These are phyloP conservation scores for Tursiops truncatus DNA, from an alignment of 2,113 vertebrate genomes.

Conservation along the genomic window DNA sequence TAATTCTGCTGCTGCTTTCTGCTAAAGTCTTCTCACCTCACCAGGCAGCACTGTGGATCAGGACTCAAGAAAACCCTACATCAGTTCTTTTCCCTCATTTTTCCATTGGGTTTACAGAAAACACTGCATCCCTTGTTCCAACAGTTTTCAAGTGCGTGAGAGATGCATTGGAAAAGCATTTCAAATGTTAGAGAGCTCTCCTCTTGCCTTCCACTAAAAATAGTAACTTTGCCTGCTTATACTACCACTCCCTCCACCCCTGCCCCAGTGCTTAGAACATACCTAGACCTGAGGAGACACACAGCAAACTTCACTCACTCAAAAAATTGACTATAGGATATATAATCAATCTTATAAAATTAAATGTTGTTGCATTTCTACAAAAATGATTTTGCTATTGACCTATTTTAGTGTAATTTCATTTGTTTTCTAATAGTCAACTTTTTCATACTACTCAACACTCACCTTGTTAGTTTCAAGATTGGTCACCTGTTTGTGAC, in stretches of 20 bases:
- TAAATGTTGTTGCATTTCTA: not conserved
- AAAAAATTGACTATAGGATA: not conserved
- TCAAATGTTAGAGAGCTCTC: not conserved
- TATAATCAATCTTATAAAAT: not conserved
- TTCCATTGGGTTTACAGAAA: not conserved
- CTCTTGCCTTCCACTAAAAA: not conserved
- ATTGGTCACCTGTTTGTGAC: not conserved
- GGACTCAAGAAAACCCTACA: not conserved
- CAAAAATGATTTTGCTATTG: not conserved
- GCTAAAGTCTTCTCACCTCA: not conserved
- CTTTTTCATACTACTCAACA: not conserved
- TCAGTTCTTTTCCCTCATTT: not conserved
- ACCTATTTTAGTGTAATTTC: not conserved
- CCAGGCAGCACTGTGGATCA: not conserved
- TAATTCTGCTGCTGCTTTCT: not conserved
- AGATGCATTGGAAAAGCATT: not conserved
- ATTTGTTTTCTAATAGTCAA: not conserved
- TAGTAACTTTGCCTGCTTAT: not conserved
- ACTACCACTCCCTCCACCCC: not conserved
- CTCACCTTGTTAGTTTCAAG: not conserved
- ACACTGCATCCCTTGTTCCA: not conserved
- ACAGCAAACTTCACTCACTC: not conserved
- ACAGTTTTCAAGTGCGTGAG: not conserved
- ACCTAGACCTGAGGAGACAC: not conserved
- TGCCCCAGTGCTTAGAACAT: not conserved